Base-by-base conservation (phyloP, 1,140 invertebrate genomes). In the Lutraria rhynchaena region DNA sequence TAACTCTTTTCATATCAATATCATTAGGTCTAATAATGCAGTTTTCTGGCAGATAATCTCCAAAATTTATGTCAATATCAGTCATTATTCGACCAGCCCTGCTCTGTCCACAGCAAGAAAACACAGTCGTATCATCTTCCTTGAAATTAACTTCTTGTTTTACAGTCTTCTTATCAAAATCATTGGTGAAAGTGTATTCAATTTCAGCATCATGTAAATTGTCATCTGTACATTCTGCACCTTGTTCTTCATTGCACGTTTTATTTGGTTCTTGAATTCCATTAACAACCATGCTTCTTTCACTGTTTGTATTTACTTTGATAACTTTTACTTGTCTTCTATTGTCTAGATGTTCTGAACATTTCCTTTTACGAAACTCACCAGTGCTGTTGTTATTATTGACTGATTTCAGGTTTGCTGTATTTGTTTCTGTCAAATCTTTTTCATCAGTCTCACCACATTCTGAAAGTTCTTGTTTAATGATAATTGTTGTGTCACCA, bases 31-130 rank as follows among this genome's bases (percentile, higher is more conserved):
- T 74, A 4, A 74, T 74, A 9, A 49, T 44, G 29, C 70, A 57
- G 22, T 74, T 58, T 15, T 74, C 70, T 22, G 70, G 70, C 24
- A 74, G 37, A n/a, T 74, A 74, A 33, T 74, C 70, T 17, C 70
- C 70, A 37, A 74, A 33, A 41, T 74, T 74, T 27, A 74, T 57
- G 70, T 74, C 70, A 58, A 74, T 29, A 33, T 74, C 70, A 74
- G 51, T n/a, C 22, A 49, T 22, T 5, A 33, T 5, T 58, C 27
- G 33, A 29, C 70, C 70, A 31, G 58, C 58, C 31, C 58, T 74
- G 31, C 35, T 37, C 5, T 33, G 35, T 3, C 70, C 70, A 44
- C 13, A 29, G 22, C 57, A 74, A 24, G 11, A 27, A 49, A 74
- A 74, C 51, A 57, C 44, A 13, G 51, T 58, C n/a, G 57, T 13